phyloP scores from a whole-genome alignment of 2,888 invertebrate genomes.

The Synanthedon myopaeformis region DNA sequence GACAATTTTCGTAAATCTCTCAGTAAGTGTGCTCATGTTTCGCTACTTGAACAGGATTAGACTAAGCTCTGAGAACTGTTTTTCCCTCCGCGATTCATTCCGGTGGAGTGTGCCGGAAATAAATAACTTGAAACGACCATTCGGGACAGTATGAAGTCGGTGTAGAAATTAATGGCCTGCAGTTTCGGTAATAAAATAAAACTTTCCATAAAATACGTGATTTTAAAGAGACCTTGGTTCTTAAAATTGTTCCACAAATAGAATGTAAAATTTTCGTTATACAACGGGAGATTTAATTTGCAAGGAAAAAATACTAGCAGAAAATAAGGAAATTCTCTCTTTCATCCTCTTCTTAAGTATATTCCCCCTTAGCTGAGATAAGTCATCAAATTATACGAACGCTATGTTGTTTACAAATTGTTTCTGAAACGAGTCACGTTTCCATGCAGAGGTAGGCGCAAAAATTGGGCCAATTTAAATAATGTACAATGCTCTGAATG shows the following conservation, averaged over 20 bases:
- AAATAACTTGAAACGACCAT: slow-evolving; percentile 24
- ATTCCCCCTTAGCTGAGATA: slow-evolving; percentile 32
- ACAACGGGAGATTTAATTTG: slow-evolving; percentile 7
- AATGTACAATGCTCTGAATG: slow-evolving; percentile 19
- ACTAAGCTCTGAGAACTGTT: slow-evolving; percentile 44
- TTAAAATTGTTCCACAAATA: background rate
- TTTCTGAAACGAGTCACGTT: slow-evolving; percentile 43
- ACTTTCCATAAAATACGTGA: background rate
- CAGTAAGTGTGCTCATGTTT: slow-evolving; percentile 33
- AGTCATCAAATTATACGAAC: slow-evolving; percentile 46
- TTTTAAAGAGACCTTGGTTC: too few relatives aligned
- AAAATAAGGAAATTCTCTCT: slow-evolving; percentile 24
- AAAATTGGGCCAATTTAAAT: slow-evolving; percentile 40
- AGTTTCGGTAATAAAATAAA: slow-evolving; percentile 1
- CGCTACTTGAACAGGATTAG: slow-evolving; percentile 37
- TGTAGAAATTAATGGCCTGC: background rate
- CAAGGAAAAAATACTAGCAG: slow-evolving; percentile 18
- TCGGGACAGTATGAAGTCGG: background rate
- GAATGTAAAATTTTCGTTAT: background rate
- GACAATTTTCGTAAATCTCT: slow-evolving; percentile 35
- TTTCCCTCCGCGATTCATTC: slow-evolving; percentile 28
- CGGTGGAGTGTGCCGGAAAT: slow-evolving; percentile 22
- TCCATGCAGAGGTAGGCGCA: slow-evolving; percentile 27
- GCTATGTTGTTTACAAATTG: slow-evolving; percentile 46
- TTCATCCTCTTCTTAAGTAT: slow-evolving; percentile 24